phyloP scores from a whole-genome alignment of 2,113 vertebrate genomes.

The Eulemur macaco region DNA sequence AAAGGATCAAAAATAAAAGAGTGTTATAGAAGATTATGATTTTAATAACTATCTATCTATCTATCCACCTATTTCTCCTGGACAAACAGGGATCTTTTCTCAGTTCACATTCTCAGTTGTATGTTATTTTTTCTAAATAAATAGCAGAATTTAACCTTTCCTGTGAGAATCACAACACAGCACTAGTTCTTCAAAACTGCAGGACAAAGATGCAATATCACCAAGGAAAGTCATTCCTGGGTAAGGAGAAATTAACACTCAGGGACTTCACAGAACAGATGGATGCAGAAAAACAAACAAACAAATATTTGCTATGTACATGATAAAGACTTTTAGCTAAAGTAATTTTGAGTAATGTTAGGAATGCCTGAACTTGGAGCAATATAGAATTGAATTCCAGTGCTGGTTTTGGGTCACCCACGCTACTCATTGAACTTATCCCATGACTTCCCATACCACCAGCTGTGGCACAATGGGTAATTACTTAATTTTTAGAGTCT shows the following conservation, averaged over 20 bases:
- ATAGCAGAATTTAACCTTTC: not conserved
- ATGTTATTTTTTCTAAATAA: not conserved
- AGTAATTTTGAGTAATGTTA: not conserved
- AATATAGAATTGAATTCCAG: not conserved
- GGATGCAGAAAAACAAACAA: not conserved
- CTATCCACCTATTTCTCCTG: not conserved
- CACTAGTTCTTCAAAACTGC: not conserved
- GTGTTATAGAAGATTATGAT: not conserved
- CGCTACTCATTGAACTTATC: rapidly evolving
- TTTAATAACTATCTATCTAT: not conserved
- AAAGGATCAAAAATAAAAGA: too few species aligned
- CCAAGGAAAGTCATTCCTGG: not conserved
- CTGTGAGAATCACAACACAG: not conserved
- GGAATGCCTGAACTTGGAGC: not conserved
- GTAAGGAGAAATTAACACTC: not conserved
- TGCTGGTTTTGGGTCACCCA: not conserved
- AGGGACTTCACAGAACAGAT: not conserved
- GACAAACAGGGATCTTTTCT: not conserved
- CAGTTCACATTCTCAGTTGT: not conserved
- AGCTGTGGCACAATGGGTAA: not conserved
- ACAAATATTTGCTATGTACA: not conserved
- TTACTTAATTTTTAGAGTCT: not conserved
- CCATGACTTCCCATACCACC: not conserved
- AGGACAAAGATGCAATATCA: not conserved
- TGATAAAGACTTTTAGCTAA: not conserved